phyloP scores from a whole-genome alignment of 2,797 vertebrate genomes.

The Poeciliopsis gracilis region DNA sequence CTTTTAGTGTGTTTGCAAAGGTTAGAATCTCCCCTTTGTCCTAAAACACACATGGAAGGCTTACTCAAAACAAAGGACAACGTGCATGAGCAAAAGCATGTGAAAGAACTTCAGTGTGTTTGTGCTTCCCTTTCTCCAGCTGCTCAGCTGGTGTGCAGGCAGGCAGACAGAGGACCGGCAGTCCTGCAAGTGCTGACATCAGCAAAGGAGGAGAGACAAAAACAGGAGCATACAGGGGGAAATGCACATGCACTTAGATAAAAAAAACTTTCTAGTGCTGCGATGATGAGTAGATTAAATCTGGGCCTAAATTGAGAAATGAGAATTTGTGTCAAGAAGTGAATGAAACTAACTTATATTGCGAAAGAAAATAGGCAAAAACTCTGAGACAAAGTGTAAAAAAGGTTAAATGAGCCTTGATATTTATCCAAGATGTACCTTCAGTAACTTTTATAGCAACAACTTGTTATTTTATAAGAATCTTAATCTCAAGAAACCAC shows the following conservation, averaged over 20 bases:
- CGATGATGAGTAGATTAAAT: slow-evolving; percentile 14
- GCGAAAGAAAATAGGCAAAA: background rate
- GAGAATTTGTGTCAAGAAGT: background rate
- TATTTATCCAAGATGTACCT: background rate
- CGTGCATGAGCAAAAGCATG: slow-evolving; percentile 37
- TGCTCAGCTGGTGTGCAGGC: slow-evolving; percentile 62
- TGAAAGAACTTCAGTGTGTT: slow-evolving; percentile 30
- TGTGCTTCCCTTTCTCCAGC: slow-evolving; percentile 53
- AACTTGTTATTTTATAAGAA: background rate
- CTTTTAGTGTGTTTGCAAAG: slow-evolving; percentile 37
- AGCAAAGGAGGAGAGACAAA: slow-evolving; percentile 47
- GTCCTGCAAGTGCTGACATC: slow-evolving; percentile 65
- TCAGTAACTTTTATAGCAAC: background rate
- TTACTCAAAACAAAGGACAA: slow-evolving; percentile 15
- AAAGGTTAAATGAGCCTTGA: background rate
- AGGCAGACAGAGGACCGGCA: slow-evolving; percentile 53
- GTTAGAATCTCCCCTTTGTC: slow-evolving; percentile 40
- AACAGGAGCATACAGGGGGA: slow-evolving; percentile 15
- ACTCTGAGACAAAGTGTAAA: background rate
- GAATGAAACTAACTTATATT: background rate
- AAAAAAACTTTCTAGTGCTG: slow-evolving; percentile 20
- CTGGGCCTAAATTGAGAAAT: background rate
- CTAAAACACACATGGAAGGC: slow-evolving; percentile 46
- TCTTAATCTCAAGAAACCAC: background rate
- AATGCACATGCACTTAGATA: slow-evolving; percentile 16